These are phyloP conservation scores for Gnathonemus echidnorhynchus DNA, from an alignment of 2,113 vertebrate species.

Conservation along the genomic window DNA sequence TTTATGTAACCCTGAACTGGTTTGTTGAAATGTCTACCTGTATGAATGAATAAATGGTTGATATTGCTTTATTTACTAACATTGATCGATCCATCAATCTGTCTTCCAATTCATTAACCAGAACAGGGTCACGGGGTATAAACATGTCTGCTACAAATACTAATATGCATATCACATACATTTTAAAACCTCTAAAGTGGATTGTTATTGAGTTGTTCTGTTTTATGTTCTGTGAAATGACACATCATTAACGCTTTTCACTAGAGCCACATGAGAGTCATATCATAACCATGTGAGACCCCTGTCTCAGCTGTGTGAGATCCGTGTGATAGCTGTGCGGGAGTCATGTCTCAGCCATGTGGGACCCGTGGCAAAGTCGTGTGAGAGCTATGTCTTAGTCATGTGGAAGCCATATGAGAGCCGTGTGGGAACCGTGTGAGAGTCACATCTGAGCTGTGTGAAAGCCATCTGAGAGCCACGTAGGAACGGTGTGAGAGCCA, in stretches of 20 bases:
- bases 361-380: not conserved
- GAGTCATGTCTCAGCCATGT: not conserved
- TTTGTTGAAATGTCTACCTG: not conserved
- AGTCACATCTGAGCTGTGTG: not conserved
- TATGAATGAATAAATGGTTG: not conserved
- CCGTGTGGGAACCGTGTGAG: not conserved
- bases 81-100: not conserved
- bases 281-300: not conserved
- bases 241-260: not conserved
- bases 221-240: not conserved
- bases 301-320: not conserved
- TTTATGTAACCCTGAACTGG: not conserved
- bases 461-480: not conserved
- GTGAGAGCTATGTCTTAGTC: too few relatives aligned
- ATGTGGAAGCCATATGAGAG: not conserved
- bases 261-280: not conserved
- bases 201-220: not conserved
- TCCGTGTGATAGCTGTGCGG: not conserved
- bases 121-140: not conserved
- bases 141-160: not conserved
- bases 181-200: not conserved
- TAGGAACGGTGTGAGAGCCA: not conserved
- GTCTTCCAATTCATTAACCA: not conserved
- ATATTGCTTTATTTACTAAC: not conserved
- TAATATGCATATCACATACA: not conserved